phyloP scores from a whole-genome alignment of 2,888 invertebrate genomes.

The Micropterix aruncella region DNA sequence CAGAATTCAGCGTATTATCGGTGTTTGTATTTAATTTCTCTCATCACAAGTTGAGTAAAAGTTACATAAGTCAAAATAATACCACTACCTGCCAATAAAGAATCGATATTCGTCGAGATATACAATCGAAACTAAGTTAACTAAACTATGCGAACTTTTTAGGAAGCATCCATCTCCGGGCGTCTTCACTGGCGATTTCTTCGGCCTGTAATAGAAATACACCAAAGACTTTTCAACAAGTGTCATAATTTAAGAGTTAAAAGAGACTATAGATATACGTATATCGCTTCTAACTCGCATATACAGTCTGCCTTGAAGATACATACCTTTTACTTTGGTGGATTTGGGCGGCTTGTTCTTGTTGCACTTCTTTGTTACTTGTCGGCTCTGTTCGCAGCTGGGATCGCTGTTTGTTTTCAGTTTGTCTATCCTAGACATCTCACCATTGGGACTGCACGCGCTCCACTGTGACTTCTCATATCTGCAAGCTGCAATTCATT shows the following conservation, averaged over 20 bases:
- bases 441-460: constrained; percentile 65
- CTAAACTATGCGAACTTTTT: too few species aligned
- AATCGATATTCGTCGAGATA: too few species aligned
- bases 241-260: too few species aligned
- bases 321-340: constrained; percentile 43
- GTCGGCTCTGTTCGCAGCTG: constrained; percentile 68
- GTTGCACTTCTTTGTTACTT: constrained; percentile 80
- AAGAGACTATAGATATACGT: background rate
- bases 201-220: constrained; percentile 26
- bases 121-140: too few species aligned
- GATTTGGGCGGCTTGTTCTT: constrained; percentile 49
- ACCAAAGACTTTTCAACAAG: constrained; percentile 4
- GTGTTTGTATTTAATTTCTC: too few species aligned
- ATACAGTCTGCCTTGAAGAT: background rate
- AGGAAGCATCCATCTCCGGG: too few species aligned
- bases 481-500: constrained; percentile 61
- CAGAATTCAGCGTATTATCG: too few species aligned
- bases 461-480: constrained; percentile 83
- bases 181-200: constrained; percentile 36
- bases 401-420: constrained; percentile 72
- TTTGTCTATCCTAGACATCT: constrained; percentile 72
- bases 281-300: too few species aligned
- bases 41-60: too few species aligned
- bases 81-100: too few species aligned
- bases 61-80: too few species aligned